Conservation (phyloP, 2,888 invertebrate species). For the Andrena hattorfiana region DNA sequence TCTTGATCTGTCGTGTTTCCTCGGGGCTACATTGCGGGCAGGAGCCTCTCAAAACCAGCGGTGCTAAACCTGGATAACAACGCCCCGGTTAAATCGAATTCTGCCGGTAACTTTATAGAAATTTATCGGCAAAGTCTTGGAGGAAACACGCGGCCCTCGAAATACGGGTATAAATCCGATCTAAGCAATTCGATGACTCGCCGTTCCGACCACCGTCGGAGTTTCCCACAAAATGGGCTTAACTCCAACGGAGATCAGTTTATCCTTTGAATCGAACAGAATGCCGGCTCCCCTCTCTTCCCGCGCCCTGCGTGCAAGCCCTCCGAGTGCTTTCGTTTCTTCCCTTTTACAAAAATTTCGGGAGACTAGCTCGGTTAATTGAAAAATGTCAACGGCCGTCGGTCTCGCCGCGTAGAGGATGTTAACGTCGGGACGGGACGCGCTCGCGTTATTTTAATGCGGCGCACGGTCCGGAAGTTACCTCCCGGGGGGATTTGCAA, state of each 20-base stretch:
- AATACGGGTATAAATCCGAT: conserved; percentile 55
- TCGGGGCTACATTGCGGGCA: conserved; percentile 90
- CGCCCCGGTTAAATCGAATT: conserved; percentile 53
- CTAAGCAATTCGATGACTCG: conserved; percentile 57
- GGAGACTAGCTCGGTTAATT: neutral
- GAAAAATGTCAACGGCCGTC: neutral
- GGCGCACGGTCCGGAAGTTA: neutral
- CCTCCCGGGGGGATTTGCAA: neutral
- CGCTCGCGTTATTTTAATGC: neutral
- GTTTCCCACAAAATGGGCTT: conserved; percentile 36
- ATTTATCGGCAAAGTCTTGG: conserved; percentile 46
- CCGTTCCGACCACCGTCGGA: conserved; percentile 24
- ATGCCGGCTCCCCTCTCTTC: neutral
- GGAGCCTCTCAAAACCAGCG: conserved; percentile 90
- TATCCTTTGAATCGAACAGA: conserved; percentile 30
- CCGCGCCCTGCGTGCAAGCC: neutral
- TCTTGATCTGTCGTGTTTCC: conserved; percentile 91
- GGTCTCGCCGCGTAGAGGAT: neutral
- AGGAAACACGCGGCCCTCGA: conserved; percentile 38
- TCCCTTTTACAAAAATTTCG: neutral
- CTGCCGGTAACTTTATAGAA: conserved; percentile 58
- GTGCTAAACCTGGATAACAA: conserved; percentile 89
- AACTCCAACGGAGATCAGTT: conserved; percentile 29
- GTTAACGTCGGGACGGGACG: neutral
- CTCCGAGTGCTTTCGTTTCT: neutral